Percentiles rank a stretch among this genome's conserved stretches.
phyloP scores from a whole-genome alignment of 2,888 invertebrate species.

The Agonopterix subpropinquella region DNA sequence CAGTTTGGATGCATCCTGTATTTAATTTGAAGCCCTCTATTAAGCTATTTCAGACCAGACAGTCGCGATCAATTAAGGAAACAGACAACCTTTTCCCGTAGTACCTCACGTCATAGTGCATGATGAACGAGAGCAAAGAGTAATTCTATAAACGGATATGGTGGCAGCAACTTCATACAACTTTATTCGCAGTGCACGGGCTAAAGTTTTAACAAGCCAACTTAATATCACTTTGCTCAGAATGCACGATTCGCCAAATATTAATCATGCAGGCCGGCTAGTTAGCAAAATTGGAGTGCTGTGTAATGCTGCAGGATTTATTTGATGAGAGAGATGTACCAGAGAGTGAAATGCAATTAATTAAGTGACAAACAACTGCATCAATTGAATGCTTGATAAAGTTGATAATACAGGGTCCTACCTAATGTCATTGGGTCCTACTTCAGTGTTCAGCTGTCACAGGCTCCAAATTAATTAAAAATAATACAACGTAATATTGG shows the following conservation, averaged over 20 bases:
- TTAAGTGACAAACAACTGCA: no score
- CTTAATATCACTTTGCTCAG: constrained; percentile 72
- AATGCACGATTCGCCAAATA: constrained; percentile 69
- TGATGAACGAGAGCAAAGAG: constrained; percentile 36
- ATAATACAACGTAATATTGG: no score
- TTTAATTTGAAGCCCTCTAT: no score
- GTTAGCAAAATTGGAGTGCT: constrained; percentile 63
- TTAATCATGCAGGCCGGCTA: constrained; percentile 72
- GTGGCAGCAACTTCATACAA: constrained; percentile 48
- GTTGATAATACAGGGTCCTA: no score
- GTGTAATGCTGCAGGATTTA: constrained; percentile 24
- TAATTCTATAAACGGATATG: constrained; percentile 49
- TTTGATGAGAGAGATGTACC: not conserved
- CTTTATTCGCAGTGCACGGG: constrained; percentile 56
- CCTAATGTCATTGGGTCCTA: no score
- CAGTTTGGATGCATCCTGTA: no score
- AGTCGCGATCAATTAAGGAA: constrained; percentile 27
- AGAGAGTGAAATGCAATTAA: no score
- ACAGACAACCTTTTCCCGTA: constrained; percentile 25
- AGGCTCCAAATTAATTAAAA: no score
- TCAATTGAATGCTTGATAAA: no score
- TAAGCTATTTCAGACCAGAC: no score
- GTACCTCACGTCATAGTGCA: constrained; percentile 22
- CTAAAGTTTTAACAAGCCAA: constrained; percentile 75
- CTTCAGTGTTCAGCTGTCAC: no score